phyloP scores from a whole-genome alignment of 2,888 invertebrate genomes.

The Cataglyphis albicans region DNA sequence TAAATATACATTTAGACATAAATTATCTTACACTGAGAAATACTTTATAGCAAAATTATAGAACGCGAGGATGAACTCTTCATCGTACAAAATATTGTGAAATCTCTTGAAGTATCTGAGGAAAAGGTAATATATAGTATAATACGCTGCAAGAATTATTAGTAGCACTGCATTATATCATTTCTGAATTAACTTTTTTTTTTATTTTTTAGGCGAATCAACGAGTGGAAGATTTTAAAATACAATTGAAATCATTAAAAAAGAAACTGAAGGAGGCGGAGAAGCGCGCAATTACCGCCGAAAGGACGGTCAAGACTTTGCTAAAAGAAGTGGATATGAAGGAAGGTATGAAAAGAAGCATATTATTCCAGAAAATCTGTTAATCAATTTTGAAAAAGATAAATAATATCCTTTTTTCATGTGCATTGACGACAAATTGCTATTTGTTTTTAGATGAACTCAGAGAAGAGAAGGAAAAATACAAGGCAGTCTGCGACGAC shows the following conservation, averaged over 20 bases:
- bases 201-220: constrained; percentile 82
- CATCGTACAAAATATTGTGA: constrained; percentile 85
- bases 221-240: constrained; percentile 84
- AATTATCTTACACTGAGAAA: not conserved
- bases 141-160: not conserved
- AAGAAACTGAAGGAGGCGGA: constrained; percentile 82
- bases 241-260: constrained; percentile 82
- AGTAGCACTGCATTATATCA: not conserved
- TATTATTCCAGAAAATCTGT: not conserved
- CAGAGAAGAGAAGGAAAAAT: constrained; percentile 91
- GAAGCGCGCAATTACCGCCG: constrained; percentile 84
- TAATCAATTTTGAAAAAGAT: not conserved
- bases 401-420: not conserved
- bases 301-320: constrained; percentile 82
- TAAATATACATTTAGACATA: not conserved
- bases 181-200: not conserved
- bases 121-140: constrained; percentile 80
- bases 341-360: constrained; percentile 78
- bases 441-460: constrained; percentile 87
- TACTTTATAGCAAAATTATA: constrained; percentile 81
- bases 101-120: constrained; percentile 84
- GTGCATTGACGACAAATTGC: not conserved
- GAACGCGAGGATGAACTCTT: constrained; percentile 85
- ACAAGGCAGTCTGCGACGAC: constrained; percentile 92
- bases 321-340: constrained; percentile 84